phyloP scores from a whole-genome alignment of 2,113 vertebrate species.

The Caranx ignobilis region DNA sequence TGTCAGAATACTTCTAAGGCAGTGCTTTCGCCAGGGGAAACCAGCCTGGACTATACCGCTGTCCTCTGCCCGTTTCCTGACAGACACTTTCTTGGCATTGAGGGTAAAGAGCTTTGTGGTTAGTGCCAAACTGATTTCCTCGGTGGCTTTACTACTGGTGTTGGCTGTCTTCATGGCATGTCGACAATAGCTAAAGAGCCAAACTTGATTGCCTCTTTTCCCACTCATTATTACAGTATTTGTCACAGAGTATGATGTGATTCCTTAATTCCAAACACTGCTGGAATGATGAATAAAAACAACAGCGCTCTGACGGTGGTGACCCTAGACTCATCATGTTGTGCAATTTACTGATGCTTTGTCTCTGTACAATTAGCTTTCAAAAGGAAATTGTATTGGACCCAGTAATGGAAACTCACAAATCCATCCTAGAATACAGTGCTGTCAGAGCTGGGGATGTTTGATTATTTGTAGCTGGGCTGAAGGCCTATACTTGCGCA shows the following conservation, averaged over 20 bases:
- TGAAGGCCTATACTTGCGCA: not conserved
- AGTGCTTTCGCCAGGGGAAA: conserved; percentile 19
- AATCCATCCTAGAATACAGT: not conserved
- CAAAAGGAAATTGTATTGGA: conserved; percentile 13
- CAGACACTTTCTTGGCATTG: conserved; percentile 67
- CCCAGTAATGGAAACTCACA: not conserved
- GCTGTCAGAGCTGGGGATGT: not conserved
- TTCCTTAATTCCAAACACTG: conserved; percentile 22
- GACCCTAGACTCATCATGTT: conserved; percentile 1
- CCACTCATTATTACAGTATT: conserved; percentile 64
- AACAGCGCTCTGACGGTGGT: conserved; percentile 1
- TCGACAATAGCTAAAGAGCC: conserved; percentile 69
- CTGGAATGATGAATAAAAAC: conserved; percentile 14
- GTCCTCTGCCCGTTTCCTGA: conserved; percentile 52
- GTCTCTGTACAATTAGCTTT: not conserved
- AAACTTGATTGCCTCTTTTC: conserved; percentile 69
- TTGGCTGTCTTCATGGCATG: conserved; percentile 60
- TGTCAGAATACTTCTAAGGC: conserved; percentile 45
- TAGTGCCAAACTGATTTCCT: conserved; percentile 76
- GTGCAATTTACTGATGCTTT: conserved; percentile 24
- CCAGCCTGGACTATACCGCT: conserved; percentile 36
- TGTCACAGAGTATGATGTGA: conserved; percentile 59
- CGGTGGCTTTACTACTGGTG: conserved; percentile 66
- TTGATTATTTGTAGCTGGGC: not conserved
- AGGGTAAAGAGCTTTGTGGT: conserved; percentile 62